A percentile compares a stretch with the other conserved stretches of the same genome.
These are phyloP conservation scores for Biston betularia DNA, from an alignment of 2,888 invertebrate genomes.

Conservation along the genomic window DNA sequence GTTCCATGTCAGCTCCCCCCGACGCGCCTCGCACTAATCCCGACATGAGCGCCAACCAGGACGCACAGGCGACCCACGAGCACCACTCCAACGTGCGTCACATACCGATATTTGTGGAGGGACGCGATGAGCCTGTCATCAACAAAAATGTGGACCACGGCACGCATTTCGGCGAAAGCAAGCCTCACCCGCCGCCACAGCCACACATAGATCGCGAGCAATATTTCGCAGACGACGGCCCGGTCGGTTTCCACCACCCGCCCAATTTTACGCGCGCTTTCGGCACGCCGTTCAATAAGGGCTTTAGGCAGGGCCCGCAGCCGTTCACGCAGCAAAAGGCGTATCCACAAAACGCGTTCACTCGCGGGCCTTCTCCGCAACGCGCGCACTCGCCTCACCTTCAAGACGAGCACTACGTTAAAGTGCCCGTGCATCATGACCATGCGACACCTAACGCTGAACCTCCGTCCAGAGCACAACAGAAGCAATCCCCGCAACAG, in stretches of 20 bases:
- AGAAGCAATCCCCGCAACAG: conserved; percentile 56
- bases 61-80: conserved; percentile 46
- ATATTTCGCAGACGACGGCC: conserved; percentile 74
- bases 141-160: conserved; percentile 85
- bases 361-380: conserved; percentile 74
- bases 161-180: conserved; percentile 67
- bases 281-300: conserved; percentile 74
- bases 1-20: conserved; percentile 94
- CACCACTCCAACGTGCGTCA: conserved; percentile 89
- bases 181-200: conserved; percentile 65
- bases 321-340: conserved; percentile 83
- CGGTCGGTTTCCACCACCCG: conserved; percentile 71
- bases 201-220: conserved; percentile 77
- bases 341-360: conserved; percentile 71
- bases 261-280: conserved; percentile 79
- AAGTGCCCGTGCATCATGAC: conserved; percentile 75
- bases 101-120: conserved; percentile 96
- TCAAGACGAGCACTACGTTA: conserved; percentile 72
- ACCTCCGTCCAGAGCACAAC: conserved; percentile 55
- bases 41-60: conserved; percentile 70
- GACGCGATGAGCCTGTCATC: conserved; percentile 92
- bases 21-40: conserved; percentile 69
- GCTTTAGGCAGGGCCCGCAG: conserved; percentile 75
- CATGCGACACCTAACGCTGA: conserved; percentile 64
- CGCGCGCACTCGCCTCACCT: conserved; percentile 67